These are phyloP conservation scores for Apeltes quadracus DNA, from an alignment of 2,113 vertebrate genomes.

Conservation along the genomic window DNA sequence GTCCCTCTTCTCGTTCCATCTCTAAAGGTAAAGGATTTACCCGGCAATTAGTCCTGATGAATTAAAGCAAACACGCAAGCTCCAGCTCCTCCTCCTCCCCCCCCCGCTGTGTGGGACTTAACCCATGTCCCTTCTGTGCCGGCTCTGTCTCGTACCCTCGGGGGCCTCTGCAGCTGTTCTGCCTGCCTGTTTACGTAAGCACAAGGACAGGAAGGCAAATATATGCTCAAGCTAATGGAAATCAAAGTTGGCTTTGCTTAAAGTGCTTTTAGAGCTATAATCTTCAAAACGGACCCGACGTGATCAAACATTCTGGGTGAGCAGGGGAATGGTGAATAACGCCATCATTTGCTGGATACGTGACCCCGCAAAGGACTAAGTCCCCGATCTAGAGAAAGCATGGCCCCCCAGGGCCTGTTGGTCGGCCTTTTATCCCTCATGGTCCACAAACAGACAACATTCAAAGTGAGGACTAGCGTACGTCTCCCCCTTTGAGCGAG, in stretches of 20 bases:
- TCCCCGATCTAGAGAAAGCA: too few species aligned
- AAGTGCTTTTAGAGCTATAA: not conserved
- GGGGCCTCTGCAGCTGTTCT: not conserved
- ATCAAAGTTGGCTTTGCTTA: not conserved
- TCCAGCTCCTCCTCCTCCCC: not conserved
- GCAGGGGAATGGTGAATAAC: slow-evolving; percentile 42
- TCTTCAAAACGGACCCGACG: not conserved
- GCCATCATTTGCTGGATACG: slow-evolving; percentile 48
- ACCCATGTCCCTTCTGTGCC: not conserved
- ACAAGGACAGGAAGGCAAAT: not conserved
- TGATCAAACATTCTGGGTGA: slow-evolving; percentile 24
- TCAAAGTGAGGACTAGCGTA: too few species aligned
- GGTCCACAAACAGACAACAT: too few species aligned
- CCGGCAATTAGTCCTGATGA: not conserved
- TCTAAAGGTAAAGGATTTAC: not conserved
- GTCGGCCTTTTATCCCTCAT: too few species aligned
- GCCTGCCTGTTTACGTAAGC: not conserved
- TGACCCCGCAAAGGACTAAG: too few species aligned
- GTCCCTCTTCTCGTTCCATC: not conserved
- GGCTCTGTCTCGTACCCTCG: not conserved
- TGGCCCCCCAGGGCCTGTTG: too few species aligned
- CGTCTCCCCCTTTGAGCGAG: too few species aligned
- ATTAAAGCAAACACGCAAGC: not conserved
- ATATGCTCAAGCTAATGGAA: not conserved
- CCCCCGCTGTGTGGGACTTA: too few species aligned